Percentiles rank a stretch among this genome's conserved stretches.
phyloP scores from a whole-genome alignment of 1,140 invertebrate species.

The Polypedilum pembai region DNA sequence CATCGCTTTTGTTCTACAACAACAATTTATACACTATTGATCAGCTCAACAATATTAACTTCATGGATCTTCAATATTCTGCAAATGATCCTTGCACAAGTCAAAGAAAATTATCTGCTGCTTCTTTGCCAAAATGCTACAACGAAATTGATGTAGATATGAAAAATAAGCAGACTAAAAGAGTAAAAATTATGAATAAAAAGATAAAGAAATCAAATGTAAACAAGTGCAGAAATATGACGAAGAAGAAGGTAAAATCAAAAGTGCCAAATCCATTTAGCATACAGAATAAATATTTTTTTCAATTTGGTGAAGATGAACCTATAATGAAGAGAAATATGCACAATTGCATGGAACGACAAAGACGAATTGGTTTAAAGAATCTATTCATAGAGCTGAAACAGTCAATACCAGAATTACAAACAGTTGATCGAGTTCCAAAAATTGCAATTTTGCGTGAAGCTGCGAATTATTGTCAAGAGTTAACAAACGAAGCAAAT shows the following conservation, averaged over 20 bases:
- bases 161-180: background rate
- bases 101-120: no score
- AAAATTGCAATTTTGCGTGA: slow-evolving; percentile 72
- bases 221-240: background rate
- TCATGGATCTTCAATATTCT: no score
- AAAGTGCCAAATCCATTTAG: no score
- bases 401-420: slow-evolving; percentile 60
- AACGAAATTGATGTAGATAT: no score
- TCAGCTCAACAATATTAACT: no score
- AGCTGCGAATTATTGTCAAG: slow-evolving; percentile 57
- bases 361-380: slow-evolving; percentile 68
- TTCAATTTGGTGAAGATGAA: slow-evolving; percentile 45
- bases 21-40: no score
- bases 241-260: background rate
- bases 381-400: slow-evolving; percentile 67
- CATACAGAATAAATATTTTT: background rate
- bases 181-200: background rate
- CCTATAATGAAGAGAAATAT: slow-evolving; percentile 62
- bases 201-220: background rate
- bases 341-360: slow-evolving; percentile 79
- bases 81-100: no score
- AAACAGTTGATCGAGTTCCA: slow-evolving; percentile 61
- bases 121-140: no score
- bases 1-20: no score
- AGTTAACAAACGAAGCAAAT: slow-evolving; percentile 48